phyloP scores from a whole-genome alignment of 1,140 invertebrate species.

The Protaetia brevitarsis region DNA sequence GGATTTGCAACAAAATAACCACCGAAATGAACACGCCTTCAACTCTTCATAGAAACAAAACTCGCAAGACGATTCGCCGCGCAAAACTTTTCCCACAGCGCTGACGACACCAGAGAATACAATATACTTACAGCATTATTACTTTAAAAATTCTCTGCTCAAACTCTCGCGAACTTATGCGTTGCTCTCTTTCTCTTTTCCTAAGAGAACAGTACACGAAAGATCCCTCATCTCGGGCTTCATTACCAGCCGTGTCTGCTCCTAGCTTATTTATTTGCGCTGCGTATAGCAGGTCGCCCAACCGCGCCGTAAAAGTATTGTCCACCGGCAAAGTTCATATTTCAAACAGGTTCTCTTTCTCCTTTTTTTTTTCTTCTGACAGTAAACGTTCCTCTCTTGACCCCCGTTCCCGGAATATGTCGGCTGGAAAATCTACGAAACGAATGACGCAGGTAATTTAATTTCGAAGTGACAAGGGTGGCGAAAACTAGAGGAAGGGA shows the following conservation, averaged over 20 bases:
- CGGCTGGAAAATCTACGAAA: slow-evolving; percentile 3
- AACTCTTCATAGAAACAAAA: too few relatives aligned
- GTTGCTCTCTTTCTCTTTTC: neutral
- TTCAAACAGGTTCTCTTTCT: slow-evolving; percentile 11
- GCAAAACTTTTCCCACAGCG: too few relatives aligned
- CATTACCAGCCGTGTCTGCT: neutral
- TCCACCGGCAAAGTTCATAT: neutral
- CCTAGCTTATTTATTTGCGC: slow-evolving; percentile 1
- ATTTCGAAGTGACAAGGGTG: neutral
- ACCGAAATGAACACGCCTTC: too few relatives aligned
- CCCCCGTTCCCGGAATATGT: neutral
- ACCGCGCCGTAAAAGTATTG: neutral
- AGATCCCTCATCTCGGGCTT: slow-evolving; percentile 7
- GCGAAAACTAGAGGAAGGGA: neutral
- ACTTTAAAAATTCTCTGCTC: too few relatives aligned
- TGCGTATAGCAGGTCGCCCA: neutral
- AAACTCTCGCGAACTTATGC: neutral
- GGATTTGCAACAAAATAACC: too few relatives aligned
- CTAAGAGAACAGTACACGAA: neutral
- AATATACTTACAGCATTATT: too few relatives aligned
- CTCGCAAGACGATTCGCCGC: too few relatives aligned
- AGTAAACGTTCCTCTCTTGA: neutral
- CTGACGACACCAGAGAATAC: too few relatives aligned
- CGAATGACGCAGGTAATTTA: slow-evolving; percentile 14
- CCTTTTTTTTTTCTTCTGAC: neutral